A percentile compares a stretch with the other conserved stretches of the same genome.
phyloP scores from a whole-genome alignment of 1,140 invertebrate genomes.

The Babylonia areolata region DNA sequence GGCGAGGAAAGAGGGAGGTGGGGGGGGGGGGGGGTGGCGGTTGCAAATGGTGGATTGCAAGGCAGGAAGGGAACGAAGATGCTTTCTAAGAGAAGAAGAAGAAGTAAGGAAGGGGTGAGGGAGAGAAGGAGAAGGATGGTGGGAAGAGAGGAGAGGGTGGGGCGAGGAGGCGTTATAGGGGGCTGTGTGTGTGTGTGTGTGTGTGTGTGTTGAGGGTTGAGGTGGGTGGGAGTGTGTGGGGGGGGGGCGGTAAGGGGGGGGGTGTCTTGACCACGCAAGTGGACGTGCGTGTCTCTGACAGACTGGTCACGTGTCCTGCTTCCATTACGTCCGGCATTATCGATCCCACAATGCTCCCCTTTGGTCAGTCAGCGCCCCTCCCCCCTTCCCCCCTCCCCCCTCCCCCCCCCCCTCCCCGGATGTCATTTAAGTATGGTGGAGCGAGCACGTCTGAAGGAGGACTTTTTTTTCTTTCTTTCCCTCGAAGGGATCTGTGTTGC shows the following conservation, averaged over 20 bases:
- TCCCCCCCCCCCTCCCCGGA: too few relatives aligned
- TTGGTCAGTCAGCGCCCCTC: too few relatives aligned
- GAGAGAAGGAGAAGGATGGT: too few relatives aligned
- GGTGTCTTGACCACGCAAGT: slow-evolving; percentile 4
- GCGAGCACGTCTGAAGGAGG: neutral
- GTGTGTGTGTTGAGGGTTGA: too few relatives aligned
- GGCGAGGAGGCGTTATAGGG: too few relatives aligned
- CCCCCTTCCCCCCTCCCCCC: too few relatives aligned
- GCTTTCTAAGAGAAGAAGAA: too few relatives aligned
- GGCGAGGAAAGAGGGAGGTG: neutral
- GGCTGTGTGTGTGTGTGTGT: too few relatives aligned
- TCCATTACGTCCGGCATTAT: slow-evolving; percentile 21
- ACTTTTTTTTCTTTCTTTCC: neutral
- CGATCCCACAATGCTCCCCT: slow-evolving; percentile 25
- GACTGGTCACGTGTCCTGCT: slow-evolving; percentile 15
- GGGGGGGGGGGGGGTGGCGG: neutral
- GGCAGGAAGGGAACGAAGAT: too few relatives aligned
- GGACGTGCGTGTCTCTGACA: slow-evolving; percentile 26
- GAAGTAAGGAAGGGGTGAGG: too few relatives aligned
- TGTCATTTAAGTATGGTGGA: slow-evolving; percentile 24
- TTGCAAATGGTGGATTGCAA: too few relatives aligned
- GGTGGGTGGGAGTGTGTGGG: neutral
- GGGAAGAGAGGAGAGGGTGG: too few relatives aligned
- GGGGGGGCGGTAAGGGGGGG: neutral
- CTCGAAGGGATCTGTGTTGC: neutral